phyloP scores from a whole-genome alignment of 2,888 invertebrate genomes.

The Rhagonycha fulva region DNA sequence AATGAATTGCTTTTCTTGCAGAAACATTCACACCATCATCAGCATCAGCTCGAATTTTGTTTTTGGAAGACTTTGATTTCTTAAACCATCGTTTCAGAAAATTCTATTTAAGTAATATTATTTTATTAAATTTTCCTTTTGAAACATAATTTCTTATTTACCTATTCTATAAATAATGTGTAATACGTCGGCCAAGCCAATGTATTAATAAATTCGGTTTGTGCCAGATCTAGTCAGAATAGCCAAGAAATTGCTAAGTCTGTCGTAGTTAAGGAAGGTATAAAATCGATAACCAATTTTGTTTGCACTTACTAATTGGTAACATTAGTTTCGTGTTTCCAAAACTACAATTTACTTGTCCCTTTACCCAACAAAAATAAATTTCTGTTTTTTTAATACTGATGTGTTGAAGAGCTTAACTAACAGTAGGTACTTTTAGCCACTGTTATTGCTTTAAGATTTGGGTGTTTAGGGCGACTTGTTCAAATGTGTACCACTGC shows the following conservation, averaged over 20 bases:
- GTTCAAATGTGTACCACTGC: no score
- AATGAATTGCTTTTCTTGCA: not conserved
- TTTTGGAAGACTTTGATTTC: not conserved
- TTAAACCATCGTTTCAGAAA: not conserved
- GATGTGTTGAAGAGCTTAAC: no score
- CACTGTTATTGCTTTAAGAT: no score
- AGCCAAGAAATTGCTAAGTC: slow-evolving; percentile 3
- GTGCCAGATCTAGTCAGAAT: slow-evolving; percentile 17
- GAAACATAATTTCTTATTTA: not conserved
- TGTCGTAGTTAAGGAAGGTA: not conserved
- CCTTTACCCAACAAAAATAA: no score
- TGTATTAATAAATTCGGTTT: slow-evolving; percentile 6
- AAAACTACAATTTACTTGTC: not conserved
- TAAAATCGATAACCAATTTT: not conserved
- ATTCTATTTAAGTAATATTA: no score
- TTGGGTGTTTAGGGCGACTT: no score
- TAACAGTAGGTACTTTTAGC: no score
- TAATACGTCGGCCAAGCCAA: not conserved
- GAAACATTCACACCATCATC: not conserved
- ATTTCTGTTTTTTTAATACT: no score
- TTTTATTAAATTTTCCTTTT: not conserved
- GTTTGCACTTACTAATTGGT: not conserved
- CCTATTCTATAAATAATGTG: slow-evolving; percentile 7
- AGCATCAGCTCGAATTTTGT: not conserved
- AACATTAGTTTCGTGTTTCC: not conserved